phyloP scores from a whole-genome alignment of 1,140 invertebrate genomes.

The Calephelis virginiensis region DNA sequence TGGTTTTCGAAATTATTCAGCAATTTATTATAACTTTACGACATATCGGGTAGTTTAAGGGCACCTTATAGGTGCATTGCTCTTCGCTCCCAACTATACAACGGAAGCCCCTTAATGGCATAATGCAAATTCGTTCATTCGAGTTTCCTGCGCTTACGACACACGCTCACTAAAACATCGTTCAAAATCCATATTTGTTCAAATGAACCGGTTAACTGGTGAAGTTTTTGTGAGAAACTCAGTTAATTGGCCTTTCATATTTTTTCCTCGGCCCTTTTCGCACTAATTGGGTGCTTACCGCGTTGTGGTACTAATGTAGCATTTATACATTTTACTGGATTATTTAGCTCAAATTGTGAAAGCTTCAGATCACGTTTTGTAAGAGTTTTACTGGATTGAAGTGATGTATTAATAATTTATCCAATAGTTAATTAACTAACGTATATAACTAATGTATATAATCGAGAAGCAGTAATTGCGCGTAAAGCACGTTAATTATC shows the following conservation, averaged over 20 bases:
- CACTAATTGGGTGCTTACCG: constrained; percentile 28
- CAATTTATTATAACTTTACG: no score
- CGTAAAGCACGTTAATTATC: no score
- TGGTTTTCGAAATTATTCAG: background rate
- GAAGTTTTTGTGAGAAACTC: constrained; percentile 18
- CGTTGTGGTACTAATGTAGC: constrained; percentile 16
- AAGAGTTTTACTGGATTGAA: no score
- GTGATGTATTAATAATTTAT: no score
- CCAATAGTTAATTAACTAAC: background rate
- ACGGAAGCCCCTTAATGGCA: constrained; percentile 66
- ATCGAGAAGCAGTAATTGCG: background rate
- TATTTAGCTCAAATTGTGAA: background rate
- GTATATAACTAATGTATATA: background rate
- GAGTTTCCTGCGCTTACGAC: constrained; percentile 51
- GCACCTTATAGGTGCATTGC: background rate
- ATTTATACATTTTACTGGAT: background rate
- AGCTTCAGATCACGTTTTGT: background rate
- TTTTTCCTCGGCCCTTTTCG: constrained; percentile 22
- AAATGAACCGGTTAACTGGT: constrained; percentile 14
- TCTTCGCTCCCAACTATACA: constrained; percentile 21
- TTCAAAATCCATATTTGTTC: constrained; percentile 16
- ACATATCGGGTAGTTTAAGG: background rate
- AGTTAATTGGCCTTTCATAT: constrained; percentile 24
- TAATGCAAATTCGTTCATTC: constrained; percentile 73
- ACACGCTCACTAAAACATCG: constrained; percentile 25